Evolutionary conservation across 2,888 invertebrate genomes (phyloP), one percentile per base, ranked within the genome.

Genomic region (Agrotis puta): DNA sequence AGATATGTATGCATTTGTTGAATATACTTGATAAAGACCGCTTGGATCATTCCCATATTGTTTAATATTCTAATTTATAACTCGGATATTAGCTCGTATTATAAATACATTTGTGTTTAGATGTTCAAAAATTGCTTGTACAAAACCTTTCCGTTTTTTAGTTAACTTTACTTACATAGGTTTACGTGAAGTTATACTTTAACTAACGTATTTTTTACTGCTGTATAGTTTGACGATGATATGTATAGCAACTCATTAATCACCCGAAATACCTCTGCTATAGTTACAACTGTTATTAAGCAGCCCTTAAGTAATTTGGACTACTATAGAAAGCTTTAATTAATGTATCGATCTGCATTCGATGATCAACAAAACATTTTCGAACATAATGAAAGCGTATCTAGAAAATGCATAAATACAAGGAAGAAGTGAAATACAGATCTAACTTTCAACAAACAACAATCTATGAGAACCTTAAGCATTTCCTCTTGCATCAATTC

Each of bases 401-500:
- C 92, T 91, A 94, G 90, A 88, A 85, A 92, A 94, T 94, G 95
- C 94, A 93, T 91, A 93, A 91, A 90, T 88, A 92, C 87, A 86
- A 79, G 86, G 90, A 93, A 94, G 93, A 92, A 92, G 85, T 85
- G 85, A 86, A 91, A 91, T 89, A 91, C 88, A 92, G 88, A 83
- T 90, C 88, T 93, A 90, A 90, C 84, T 89, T 89, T 90, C 83
- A 91, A 92, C 91, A 94, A 92, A 94, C 92, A 94, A 93, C 93
- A 93, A 88, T 92, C 90, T 94, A 94, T 92, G 88, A 92, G 89
- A 92, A 91, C 90, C 89, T 91, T 90, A 76, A 94, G 94, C 94
- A 90, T 92, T 88, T 92, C 88, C 88, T 92, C 85, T 94, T 92
- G 95, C 94, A 91, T 92, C 93, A 93, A 92, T 91, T 92, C 92